Evolutionary conservation across 1,140 invertebrate species (phyloP).

Genomic region (Leptopilina boulardi): DNA sequence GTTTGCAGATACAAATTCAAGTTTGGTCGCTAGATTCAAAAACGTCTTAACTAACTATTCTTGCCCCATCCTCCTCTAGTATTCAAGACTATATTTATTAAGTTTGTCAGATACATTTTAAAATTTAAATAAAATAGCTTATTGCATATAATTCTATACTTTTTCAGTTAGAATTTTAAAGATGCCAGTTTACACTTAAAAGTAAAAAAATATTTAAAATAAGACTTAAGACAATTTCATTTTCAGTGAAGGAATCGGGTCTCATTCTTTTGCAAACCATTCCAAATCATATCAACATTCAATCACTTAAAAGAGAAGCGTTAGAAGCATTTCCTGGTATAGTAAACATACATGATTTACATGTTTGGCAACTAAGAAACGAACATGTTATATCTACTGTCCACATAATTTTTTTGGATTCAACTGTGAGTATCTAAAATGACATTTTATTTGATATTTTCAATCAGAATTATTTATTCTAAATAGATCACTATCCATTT

Average conservation of each 20-base stretch:
- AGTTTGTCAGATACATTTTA: too few species aligned
- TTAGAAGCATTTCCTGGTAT: slow-evolving; percentile 85
- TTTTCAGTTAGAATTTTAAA: too few species aligned
- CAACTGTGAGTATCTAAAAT: slow-evolving; percentile 73
- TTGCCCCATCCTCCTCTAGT: too few species aligned
- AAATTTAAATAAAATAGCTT: too few species aligned
- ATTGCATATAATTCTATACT: too few species aligned
- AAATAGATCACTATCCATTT: neutral
- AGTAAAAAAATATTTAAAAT: too few species aligned
- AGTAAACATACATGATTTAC: slow-evolving; percentile 87
- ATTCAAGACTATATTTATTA: too few species aligned
- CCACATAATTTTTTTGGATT: slow-evolving; percentile 84
- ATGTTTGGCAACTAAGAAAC: slow-evolving; percentile 87
- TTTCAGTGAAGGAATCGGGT: slow-evolving; percentile 86
- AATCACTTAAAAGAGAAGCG: slow-evolving; percentile 80
- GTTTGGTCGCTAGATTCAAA: too few species aligned
- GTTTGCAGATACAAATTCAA: too few species aligned
- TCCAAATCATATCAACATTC: slow-evolving; percentile 86
- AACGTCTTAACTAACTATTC: too few species aligned
- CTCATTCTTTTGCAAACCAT: slow-evolving; percentile 88
- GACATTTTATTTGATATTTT: neutral
- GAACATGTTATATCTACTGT: slow-evolving; percentile 83
- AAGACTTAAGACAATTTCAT: slow-evolving; percentile 56
- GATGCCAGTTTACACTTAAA: too few species aligned
- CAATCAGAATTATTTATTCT: neutral